These are phyloP conservation scores for Seira musarum DNA, from an alignment of 2,888 invertebrate genomes.

Conservation along the genomic window DNA sequence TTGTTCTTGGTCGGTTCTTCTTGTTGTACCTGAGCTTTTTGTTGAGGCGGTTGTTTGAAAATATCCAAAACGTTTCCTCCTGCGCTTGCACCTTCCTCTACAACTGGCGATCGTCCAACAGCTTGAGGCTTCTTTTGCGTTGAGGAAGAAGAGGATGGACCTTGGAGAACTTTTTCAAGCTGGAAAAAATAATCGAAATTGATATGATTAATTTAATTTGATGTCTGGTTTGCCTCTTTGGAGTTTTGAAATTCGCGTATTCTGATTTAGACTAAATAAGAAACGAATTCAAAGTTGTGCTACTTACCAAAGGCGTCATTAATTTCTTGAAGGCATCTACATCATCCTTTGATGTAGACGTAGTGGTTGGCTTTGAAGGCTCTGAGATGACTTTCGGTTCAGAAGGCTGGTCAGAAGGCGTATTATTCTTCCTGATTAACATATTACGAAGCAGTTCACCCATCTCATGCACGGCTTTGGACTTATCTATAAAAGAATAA, in stretches of 20 bases:
- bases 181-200: constrained; percentile 18
- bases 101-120: constrained; percentile 12
- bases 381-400: constrained; percentile 39
- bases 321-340: constrained; percentile 65
- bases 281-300: not conserved
- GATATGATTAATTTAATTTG: no score
- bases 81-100: constrained; percentile 23
- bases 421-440: constrained; percentile 43
- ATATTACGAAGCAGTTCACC: constrained; percentile 57
- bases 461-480: constrained; percentile 57
- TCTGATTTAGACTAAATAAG: not conserved
- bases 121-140: constrained; percentile 30
- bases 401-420: constrained; percentile 16
- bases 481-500: constrained; percentile 41
- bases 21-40: constrained; percentile 21
- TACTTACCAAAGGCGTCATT: constrained; percentile 53
- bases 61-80: constrained; percentile 43
- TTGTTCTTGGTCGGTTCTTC: constrained; percentile 42
- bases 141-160: constrained; percentile 19
- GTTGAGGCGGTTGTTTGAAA: constrained; percentile 45
- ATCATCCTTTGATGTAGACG: constrained; percentile 47
- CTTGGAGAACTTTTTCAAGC: constrained; percentile 49
- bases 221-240: no score
- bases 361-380: not conserved
- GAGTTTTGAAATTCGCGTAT: no score